Conservation (phyloP, 1,140 invertebrate species). For the Drosophila dunni region DNA sequence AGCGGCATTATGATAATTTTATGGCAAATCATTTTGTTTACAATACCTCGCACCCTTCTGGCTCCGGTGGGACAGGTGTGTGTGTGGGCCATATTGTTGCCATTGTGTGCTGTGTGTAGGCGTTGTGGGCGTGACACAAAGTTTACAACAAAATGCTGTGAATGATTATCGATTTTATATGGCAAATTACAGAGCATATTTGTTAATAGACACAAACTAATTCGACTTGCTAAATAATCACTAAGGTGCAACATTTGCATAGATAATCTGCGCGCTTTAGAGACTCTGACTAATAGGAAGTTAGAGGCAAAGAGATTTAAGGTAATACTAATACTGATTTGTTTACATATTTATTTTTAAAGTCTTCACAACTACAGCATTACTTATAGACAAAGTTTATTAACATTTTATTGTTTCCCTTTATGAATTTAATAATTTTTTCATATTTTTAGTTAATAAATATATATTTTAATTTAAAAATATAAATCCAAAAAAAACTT, state of each 20-base stretch:
- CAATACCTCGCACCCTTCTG: slow-evolving; percentile 59
- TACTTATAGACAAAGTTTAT: no score
- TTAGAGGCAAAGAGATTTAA: no score
- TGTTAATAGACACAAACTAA: slow-evolving; percentile 36
- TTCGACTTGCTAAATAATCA: background rate
- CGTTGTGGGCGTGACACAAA: slow-evolving; percentile 53
- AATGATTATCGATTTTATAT: slow-evolving; percentile 82
- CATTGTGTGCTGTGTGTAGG: slow-evolving; percentile 2
- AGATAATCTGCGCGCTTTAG: background rate
- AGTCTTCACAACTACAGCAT: no score
- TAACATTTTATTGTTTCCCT: no score
- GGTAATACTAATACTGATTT: no score
- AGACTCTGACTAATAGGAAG: background rate
- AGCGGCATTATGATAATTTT: slow-evolving; percentile 81
- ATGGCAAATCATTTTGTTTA: slow-evolving; percentile 83
- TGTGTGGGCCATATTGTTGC: slow-evolving; percentile 16
- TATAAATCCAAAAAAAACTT: no score
- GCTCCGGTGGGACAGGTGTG: slow-evolving; percentile 3
- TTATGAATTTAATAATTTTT: no score
- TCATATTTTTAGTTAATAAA: no score
- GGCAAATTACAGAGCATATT: slow-evolving; percentile 63
- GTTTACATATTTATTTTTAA: no score
- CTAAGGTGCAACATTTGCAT: background rate
- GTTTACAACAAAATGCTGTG: slow-evolving; percentile 69
- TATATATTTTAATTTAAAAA: no score